These are phyloP conservation scores for Misgurnus anguillicaudatus DNA, from an alignment of 2,113 vertebrate genomes.

Conservation along the genomic window DNA sequence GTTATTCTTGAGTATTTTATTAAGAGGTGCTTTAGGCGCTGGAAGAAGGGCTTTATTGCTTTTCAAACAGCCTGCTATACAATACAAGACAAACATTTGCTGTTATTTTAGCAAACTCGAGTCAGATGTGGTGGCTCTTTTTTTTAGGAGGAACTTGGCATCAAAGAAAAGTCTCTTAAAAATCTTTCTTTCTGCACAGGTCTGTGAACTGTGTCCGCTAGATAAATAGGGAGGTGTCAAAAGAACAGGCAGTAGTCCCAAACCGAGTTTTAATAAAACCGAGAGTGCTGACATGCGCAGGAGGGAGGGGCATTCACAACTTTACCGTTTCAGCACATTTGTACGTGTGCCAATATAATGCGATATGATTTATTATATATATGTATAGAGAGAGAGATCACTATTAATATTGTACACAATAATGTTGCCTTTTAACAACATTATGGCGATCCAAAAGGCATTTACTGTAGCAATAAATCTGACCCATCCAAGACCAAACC, in stretches of 20 bases:
- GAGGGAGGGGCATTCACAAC: conserved; percentile 3
- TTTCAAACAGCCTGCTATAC: conserved; percentile 80
- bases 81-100: conserved; percentile 85
- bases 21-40: conserved; percentile 77
- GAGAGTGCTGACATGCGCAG: conserved; percentile 44
- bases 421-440: neutral
- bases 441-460: neutral
- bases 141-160: conserved; percentile 71
- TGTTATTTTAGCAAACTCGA: conserved; percentile 83
- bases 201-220: conserved; percentile 61
- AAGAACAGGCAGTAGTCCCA: conserved; percentile 57
- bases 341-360: neutral
- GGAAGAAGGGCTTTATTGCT: conserved; percentile 80
- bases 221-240: conserved; percentile 72
- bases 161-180: conserved; percentile 73
- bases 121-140: conserved; percentile 75
- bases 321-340: conserved; percentile 36
- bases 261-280: conserved; percentile 66
- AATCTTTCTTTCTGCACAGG: conserved; percentile 60
- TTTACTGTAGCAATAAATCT: neutral
- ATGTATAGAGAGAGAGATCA: too few relatives aligned
- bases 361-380: too few relatives aligned
- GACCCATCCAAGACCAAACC: neutral
- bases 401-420: too few relatives aligned
- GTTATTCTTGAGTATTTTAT: conserved; percentile 84